Conservation (phyloP, 2,888 invertebrate genomes). For the Noctua janthe region DNA sequence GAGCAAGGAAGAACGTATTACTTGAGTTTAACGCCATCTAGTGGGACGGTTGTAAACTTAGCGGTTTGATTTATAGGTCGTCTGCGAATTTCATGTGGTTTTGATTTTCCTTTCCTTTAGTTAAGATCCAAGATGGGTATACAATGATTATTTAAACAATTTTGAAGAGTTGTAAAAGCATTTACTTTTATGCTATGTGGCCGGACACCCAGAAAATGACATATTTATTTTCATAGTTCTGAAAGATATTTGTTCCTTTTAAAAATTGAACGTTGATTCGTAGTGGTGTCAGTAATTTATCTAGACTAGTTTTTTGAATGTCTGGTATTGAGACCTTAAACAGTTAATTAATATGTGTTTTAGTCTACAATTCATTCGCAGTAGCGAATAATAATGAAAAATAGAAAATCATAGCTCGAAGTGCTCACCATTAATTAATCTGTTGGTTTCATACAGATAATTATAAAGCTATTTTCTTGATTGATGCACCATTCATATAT, state of each 20-base stretch:
- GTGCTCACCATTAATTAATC: conserved; percentile 18
- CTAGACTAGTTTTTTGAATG: too few relatives aligned
- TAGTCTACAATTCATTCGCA: background rate
- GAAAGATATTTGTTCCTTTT: background rate
- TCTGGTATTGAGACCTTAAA: too few relatives aligned
- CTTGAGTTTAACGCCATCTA: conserved; percentile 54
- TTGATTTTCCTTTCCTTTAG: conserved; percentile 8
- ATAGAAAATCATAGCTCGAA: background rate
- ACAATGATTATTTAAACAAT: background rate
- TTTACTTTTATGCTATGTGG: background rate
- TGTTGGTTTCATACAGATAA: conserved; percentile 9
- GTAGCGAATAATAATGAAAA: background rate
- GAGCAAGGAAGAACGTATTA: conserved; percentile 54
- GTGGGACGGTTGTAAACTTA: conserved; percentile 38
- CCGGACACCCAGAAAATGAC: background rate
- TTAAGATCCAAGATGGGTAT: conserved; percentile 1
- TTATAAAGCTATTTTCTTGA: background rate
- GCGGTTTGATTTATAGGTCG: conserved; percentile 42
- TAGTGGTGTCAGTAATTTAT: too few relatives aligned
- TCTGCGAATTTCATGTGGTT: conserved; percentile 35
- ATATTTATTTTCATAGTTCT: background rate
- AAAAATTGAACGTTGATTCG: too few relatives aligned
- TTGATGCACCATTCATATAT: conserved; percentile 22
- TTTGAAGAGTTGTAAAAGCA: background rate
- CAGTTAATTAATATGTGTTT: background rate